Evolutionary conservation across 2,888 invertebrate species (phyloP).

Genomic region (Daptonema setosum): DNA sequence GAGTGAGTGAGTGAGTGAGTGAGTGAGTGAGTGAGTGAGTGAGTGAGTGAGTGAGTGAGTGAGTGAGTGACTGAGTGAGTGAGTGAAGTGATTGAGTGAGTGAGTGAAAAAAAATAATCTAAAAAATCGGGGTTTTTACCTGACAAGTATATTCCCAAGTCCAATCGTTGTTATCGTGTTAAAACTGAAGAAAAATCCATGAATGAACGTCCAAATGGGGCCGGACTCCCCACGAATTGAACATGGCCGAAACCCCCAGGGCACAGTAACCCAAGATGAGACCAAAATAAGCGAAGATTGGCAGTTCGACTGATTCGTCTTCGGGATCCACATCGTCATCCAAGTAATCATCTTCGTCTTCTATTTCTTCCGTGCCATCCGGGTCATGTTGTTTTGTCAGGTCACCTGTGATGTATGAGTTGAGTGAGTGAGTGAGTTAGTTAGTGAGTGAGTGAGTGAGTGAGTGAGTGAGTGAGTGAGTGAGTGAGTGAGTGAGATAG

Average conservation of each 20-base stretch:
- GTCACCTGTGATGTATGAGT: no score
- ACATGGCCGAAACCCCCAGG: conserved; percentile 13
- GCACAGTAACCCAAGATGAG: conserved; percentile 26
- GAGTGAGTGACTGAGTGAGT: no score
- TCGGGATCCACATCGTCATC: conserved; percentile 13
- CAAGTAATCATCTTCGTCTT: conserved; percentile 9
- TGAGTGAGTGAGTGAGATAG: no score
- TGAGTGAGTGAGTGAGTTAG: no score
- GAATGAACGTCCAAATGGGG: conserved; percentile 23
- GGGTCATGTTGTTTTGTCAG: not conserved
- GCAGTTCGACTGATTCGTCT: conserved; percentile 22
- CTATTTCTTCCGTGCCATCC: conserved; percentile 9
- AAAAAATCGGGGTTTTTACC: conserved; percentile 13
- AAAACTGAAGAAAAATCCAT: conserved; percentile 27
- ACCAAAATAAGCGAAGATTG: conserved; percentile 26
- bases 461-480: no score
- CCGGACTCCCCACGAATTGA: conserved; percentile 7
- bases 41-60: no score
- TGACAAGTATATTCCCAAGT: conserved; percentile 24
- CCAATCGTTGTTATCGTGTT: conserved; percentile 27
- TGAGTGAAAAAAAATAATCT: no score
- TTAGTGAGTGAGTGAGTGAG: no score
- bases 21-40: no score
- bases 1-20: no score
- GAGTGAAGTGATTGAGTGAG: no score